phyloP scores from a whole-genome alignment of 2,888 invertebrate genomes.

The Orthonychiurus folsomi region DNA sequence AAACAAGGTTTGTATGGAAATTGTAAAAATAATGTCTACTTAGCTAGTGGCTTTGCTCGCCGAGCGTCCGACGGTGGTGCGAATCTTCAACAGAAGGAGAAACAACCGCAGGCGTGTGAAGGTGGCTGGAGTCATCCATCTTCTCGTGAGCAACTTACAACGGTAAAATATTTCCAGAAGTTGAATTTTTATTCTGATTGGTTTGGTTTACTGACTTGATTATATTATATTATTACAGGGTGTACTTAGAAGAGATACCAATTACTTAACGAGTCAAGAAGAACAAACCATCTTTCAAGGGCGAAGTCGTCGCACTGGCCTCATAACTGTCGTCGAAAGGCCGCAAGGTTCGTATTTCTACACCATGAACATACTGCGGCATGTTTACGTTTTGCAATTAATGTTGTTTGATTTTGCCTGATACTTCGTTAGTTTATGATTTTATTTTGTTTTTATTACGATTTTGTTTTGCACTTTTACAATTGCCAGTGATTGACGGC shows the following conservation, averaged over 20 bases:
- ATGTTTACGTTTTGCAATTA: neutral
- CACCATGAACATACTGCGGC: neutral
- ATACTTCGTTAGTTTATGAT: slow-evolving; percentile 21
- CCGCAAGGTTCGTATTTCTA: slow-evolving; percentile 60
- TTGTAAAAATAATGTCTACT: slow-evolving; percentile 8
- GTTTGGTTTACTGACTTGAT: no score
- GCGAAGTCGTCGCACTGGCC: slow-evolving; percentile 58
- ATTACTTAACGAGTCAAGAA: slow-evolving; percentile 35
- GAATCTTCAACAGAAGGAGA: slow-evolving; percentile 57
- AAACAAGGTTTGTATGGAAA: neutral
- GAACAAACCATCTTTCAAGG: slow-evolving; percentile 36
- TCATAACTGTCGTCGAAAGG: slow-evolving; percentile 75
- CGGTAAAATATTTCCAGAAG: slow-evolving; percentile 20
- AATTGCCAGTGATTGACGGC: slow-evolving; percentile 36
- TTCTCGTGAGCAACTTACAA: slow-evolving; percentile 39
- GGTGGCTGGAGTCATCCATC: slow-evolving; percentile 41
- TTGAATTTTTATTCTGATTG: slow-evolving; percentile 9
- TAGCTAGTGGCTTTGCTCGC: slow-evolving; percentile 70
- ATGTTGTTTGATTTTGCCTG: slow-evolving; percentile 18
- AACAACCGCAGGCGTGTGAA: slow-evolving; percentile 35
- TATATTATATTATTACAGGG: no score
- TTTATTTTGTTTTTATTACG: slow-evolving; percentile 24
- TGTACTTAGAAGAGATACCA: slow-evolving; percentile 36
- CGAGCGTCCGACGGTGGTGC: slow-evolving; percentile 94
- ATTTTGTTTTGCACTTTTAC: slow-evolving; percentile 18